Evolutionary conservation across 2,888 invertebrate species (phyloP), one percentile per base, ranked within the genome.

Genomic region (Caenorhabditis sp.): DNA sequence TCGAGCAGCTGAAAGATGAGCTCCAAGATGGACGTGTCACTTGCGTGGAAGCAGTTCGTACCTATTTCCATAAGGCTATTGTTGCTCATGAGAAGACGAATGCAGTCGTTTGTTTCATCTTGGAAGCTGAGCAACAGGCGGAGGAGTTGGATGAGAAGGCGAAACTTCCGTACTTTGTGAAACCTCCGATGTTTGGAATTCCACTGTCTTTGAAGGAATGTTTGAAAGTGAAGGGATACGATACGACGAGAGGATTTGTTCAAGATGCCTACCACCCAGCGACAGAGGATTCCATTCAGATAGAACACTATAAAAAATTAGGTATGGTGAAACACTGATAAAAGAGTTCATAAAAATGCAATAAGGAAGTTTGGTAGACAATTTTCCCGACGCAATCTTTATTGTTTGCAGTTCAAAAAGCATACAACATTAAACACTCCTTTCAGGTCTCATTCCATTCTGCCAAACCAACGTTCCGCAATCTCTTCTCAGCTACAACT

Each of bases 371-470:
- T 51, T 4, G 47, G 47, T 19, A 47, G 47, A 19, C 47, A 47
- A 19, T 6, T 6, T 47, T 38, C 12, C 12, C 31, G 7, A 31
- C 4, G 12, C 12, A 2, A 38, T 38, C 12, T 47, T 47, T 47
- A 44, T 3, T 44, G 14, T 44, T 14, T 44, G 5, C 1, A 14
- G 44, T 2, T 44, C 44, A 44, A 44, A 44, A 10, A 2, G 0
- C 12, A 44, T 10, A 1, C 14, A 5, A 38, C 26, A 82, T 41
- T 64, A 84, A 28, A 12, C 8, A n/a, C n/a, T 49, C 0, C 3
- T 63, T 70, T 19, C 77, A 77, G 94, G 94, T 44, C 93, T 93
- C 51, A 90, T 94, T 61, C 94, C 94, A 2, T 94, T 93, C 92
- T 93, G 92, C 19, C 93, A 92, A 86, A 94, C 93, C 4, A 93